Base-by-base conservation (phyloP, 2,888 invertebrate species). In the Rotaria socialis region DNA sequence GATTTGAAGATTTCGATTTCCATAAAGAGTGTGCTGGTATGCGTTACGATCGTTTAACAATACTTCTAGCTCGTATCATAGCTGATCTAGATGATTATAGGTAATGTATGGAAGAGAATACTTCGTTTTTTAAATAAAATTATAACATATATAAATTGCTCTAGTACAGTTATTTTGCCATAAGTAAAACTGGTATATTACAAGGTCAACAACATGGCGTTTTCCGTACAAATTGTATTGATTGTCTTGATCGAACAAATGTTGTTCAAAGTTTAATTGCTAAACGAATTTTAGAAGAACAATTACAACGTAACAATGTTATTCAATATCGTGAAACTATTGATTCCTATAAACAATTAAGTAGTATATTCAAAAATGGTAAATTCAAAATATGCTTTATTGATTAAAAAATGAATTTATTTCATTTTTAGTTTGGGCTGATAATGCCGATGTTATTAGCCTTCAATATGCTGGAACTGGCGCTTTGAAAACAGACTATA, bases 1-100 rank as follows among this genome's bases (percentile, higher is more conserved):
- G 95, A 85, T 98, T 98, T 91, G 97, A 97, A 91, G 94, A 96
- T 11, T 99, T 98, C 92, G 99, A 99, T 92, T 99, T 99, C 92
- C 99, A 99, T 92, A 94, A 95, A 1, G 98, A 99, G 92, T 99
- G 99, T 90, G 93, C 95, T 55, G 95, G 95, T 90, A 95, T 98
- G 95, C 93, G 96, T 85, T 99, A 97, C 95, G 95, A 97, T 91
- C 93, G 96, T 41, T 93, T 99, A 41, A 94, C 94, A 87, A 94
- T 97, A 89, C 93, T 99, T 85, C 94, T 96, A 88, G 95, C 97
- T 91, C 93, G 96, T 88, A 92, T 97, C 87, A 93, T 94, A 19
- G 89, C 89, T 56, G 90, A 90, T 50, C 89, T 89, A 90, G 94
- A 95, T 87, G 94, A 95, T 89, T 95, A 96, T 92, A 94, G 95